Evolutionary conservation across 2,797 vertebrate genomes (phyloP), one percentile per base, ranked within the genome.

Genomic region (Hippocampus kuda): DNA sequence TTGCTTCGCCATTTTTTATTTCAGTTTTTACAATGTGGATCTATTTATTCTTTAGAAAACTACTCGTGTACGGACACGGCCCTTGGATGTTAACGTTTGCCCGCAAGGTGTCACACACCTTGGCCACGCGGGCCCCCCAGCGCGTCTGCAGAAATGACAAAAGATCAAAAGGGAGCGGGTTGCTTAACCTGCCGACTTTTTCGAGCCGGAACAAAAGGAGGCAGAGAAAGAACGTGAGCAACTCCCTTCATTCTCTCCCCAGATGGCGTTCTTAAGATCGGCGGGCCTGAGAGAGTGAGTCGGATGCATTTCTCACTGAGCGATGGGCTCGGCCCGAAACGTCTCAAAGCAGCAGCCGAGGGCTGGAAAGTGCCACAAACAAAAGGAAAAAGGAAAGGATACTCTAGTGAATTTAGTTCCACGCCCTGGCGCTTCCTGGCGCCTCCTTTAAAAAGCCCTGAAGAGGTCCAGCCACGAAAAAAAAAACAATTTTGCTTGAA

Each of bases 181-280:
- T 82, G 86, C 87, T 85, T 88, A 94, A 94, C 91, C 92, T 94
- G 94, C 93, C 94, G 92, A 95, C 93, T 93, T 91, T 79, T 89
- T 92, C 92, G 89, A 90, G 88, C 79, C 79, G 90, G 87, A 92
- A 90, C 87, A 89, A 90, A 88, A 86, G 80, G 70, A 82, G 75
- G 79, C 69, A 84, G 79, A 84, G 85, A 89, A 85, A 85, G 86
- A 85, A 77, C 75, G 80, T 38, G 85, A 86, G 81, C 78, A 83
- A 83, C 88, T 90, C 88, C 88, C 88, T 86, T 84, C 80, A 88
- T 90, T 90, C 87, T 90, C 75, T 79, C 44, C 81, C 83, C 4
- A 68, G 79, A 84, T 80, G 80, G 81, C 74, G 77, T 79, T 85
- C 77, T 90, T 88, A 88, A 89, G 86, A 88, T 85, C 81, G 38